phyloP scores from a whole-genome alignment of 2,888 invertebrate species.

The Idaea dimidiata region DNA sequence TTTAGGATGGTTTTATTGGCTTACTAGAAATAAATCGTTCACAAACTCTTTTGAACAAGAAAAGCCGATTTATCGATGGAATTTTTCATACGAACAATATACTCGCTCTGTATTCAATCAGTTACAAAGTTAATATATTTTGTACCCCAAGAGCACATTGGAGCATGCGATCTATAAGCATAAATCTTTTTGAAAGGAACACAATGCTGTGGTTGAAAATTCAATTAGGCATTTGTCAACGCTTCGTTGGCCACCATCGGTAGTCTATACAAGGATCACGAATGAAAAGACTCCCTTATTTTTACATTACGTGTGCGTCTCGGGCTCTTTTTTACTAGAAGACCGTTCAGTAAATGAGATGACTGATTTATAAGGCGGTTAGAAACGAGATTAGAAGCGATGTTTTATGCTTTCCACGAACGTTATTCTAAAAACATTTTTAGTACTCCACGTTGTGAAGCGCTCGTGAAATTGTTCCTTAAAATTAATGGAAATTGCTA shows the following conservation, averaged over 20 bases:
- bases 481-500: neutral
- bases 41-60: neutral
- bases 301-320: conserved; percentile 45
- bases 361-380: conserved; percentile 21
- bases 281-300: conserved; percentile 48
- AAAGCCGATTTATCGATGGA: neutral
- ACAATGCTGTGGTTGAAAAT: conserved; percentile 63
- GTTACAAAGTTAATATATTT: neutral
- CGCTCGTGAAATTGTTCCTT: neutral
- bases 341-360: conserved; percentile 15
- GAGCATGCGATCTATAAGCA: conserved; percentile 33
- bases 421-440: neutral
- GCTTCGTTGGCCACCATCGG: conserved; percentile 53
- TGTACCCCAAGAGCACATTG: conserved; percentile 1
- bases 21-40: neutral
- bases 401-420: neutral
- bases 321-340: neutral
- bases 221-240: conserved; percentile 70
- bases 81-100: neutral
- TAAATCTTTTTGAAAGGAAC: conserved; percentile 53
- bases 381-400: neutral
- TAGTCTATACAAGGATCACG: conserved; percentile 45
- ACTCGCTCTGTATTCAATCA: conserved; percentile 12
- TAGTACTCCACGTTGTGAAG: neutral
- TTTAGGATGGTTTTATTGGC: neutral